Conservation (phyloP, 2,888 invertebrate species). For the Embidobia sp. region DNA sequence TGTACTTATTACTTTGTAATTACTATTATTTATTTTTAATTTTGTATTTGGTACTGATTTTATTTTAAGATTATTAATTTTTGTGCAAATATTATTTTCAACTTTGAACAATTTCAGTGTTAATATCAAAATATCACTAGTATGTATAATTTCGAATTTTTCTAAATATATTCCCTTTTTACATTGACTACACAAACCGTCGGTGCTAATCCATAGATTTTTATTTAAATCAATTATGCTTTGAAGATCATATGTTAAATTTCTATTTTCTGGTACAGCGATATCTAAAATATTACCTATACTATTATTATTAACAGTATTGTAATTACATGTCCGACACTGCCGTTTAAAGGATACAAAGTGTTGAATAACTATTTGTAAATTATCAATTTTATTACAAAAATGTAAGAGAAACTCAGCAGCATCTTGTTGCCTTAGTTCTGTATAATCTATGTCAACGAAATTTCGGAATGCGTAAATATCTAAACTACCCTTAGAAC, state of each 20-base stretch:
- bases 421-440: no score
- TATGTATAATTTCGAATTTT: no score
- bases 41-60: constrained; percentile 2
- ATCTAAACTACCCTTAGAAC: not conserved
- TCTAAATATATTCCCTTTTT: no score
- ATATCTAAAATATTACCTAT: not conserved
- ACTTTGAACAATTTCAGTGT: not conserved
- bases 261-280: no score
- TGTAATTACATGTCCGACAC: constrained; percentile 1
- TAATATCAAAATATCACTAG: constrained; percentile 8
- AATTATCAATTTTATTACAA: not conserved
- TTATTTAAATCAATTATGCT: not conserved
- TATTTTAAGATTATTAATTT: no score
- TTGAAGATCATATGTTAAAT: constrained; percentile 6
- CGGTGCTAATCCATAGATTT: not conserved
- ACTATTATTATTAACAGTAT: not conserved
- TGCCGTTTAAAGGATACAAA: not conserved
- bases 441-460: not conserved
- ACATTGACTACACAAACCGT: no score
- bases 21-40: not conserved
- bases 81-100: not conserved
- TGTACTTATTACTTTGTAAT: not conserved
- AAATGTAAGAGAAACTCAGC: no score
- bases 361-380: not conserved
- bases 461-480: not conserved